A percentile compares a stretch with the other conserved stretches of the same genome.
Conservation (phyloP, 2,888 invertebrate species). For the Cybosia mesomella region DNA sequence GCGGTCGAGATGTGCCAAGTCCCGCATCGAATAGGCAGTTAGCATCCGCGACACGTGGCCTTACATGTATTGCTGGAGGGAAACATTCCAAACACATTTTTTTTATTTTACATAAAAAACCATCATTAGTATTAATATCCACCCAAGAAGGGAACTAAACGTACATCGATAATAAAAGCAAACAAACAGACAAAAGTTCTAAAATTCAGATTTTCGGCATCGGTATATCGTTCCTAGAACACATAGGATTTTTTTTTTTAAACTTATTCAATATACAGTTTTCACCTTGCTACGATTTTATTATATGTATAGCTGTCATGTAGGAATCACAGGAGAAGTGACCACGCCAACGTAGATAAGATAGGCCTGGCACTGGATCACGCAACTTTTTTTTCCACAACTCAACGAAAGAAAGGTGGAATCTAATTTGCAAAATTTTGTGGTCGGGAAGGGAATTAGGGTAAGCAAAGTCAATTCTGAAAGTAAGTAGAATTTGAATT, state of each 20-base stretch:
- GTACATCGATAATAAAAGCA: too few relatives aligned
- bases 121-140: background rate
- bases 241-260: too few relatives aligned
- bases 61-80: constrained; percentile 61
- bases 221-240: too few relatives aligned
- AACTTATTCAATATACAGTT: too few relatives aligned
- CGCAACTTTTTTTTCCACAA: constrained; percentile 66
- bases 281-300: too few relatives aligned
- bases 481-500: constrained; percentile 86
- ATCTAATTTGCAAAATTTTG: constrained; percentile 84
- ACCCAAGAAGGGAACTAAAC: too few relatives aligned
- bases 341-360: constrained; percentile 63
- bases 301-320: too few relatives aligned
- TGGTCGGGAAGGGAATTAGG: constrained; percentile 81
- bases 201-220: too few relatives aligned
- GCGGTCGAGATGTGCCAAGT: constrained; percentile 80
- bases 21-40: constrained; percentile 67
- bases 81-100: constrained; percentile 27
- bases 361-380: constrained; percentile 70
- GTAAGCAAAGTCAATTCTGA: constrained; percentile 84
- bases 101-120: too few relatives aligned
- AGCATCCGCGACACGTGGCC: constrained; percentile 73
- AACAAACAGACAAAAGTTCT: too few relatives aligned
- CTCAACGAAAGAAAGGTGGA: constrained; percentile 72
- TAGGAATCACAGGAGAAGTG: constrained; percentile 55